phyloP scores from a whole-genome alignment of 2,888 invertebrate species.

The Melieria picta region DNA sequence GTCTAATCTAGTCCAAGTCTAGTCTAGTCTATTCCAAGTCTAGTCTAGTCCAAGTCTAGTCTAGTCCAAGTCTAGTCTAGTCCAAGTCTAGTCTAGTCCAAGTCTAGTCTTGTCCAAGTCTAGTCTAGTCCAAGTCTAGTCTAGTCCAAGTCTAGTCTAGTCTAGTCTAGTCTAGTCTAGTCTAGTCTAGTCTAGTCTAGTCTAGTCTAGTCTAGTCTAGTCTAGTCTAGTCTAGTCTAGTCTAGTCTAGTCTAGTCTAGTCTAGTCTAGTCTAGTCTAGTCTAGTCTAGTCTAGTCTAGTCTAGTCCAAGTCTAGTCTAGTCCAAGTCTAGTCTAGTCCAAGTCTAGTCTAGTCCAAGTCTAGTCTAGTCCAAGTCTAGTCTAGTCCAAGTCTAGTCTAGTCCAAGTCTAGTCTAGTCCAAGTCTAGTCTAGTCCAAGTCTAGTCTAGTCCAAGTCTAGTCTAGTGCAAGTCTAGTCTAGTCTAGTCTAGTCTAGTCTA shows the following conservation, averaged over 20 bases:
- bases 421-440: too few relatives aligned
- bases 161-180: not conserved
- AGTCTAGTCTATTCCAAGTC: not conserved
- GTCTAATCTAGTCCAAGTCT: not conserved
- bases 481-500: too few relatives aligned
- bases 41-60: not conserved
- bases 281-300: not conserved
- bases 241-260: conserved; percentile 1
- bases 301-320: too few relatives aligned
- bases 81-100: not conserved
- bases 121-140: not conserved
- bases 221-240: not conserved
- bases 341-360: too few relatives aligned
- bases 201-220: conserved; percentile 1
- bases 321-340: too few relatives aligned
- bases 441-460: too few relatives aligned
- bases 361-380: too few relatives aligned
- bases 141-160: not conserved
- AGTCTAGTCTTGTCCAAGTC: not conserved
- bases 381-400: too few relatives aligned
- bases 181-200: conserved; percentile 1
- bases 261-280: conserved; percentile 1
- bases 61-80: not conserved
- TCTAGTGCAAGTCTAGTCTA: too few relatives aligned
- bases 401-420: too few relatives aligned